Evolutionary conservation across 2,888 invertebrate species (phyloP).

Genomic region (Melanotus villosus): DNA sequence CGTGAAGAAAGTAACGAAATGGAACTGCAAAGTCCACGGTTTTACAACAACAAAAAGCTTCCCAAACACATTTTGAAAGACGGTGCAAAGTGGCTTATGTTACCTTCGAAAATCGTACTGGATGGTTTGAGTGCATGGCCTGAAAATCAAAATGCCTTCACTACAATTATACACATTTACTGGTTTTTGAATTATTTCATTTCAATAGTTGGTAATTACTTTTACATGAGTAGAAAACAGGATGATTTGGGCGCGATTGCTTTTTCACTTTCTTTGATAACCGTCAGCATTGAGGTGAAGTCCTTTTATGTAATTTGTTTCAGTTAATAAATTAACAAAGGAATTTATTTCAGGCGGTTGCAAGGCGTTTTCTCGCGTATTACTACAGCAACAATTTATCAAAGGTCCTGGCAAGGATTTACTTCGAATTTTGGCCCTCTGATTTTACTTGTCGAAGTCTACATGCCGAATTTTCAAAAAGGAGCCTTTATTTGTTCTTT

Average conservation of each 20-base stretch:
- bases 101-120: conserved; percentile 2
- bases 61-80: conserved; percentile 6
- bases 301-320: background rate
- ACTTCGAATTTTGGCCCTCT: conserved; percentile 16
- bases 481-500: background rate
- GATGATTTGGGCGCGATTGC: background rate
- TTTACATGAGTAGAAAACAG: background rate
- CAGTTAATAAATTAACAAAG: too few relatives aligned
- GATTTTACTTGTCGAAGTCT: background rate
- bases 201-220: background rate
- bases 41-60: background rate
- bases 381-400: background rate
- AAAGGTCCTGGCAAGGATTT: background rate
- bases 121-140: conserved; percentile 5
- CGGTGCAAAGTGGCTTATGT: conserved; percentile 2
- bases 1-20: too few relatives aligned
- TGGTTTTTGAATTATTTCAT: background rate
- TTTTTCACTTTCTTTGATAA: background rate
- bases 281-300: background rate
- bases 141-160: background rate
- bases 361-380: too few relatives aligned
- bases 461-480: background rate
- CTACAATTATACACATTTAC: background rate
- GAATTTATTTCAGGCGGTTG: too few relatives aligned
- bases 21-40: background rate